Percentiles rank a stretch among this genome's conserved stretches.
Conservation (phyloP, 2,797 vertebrate genomes). For the Manis crassicaudata region DNA sequence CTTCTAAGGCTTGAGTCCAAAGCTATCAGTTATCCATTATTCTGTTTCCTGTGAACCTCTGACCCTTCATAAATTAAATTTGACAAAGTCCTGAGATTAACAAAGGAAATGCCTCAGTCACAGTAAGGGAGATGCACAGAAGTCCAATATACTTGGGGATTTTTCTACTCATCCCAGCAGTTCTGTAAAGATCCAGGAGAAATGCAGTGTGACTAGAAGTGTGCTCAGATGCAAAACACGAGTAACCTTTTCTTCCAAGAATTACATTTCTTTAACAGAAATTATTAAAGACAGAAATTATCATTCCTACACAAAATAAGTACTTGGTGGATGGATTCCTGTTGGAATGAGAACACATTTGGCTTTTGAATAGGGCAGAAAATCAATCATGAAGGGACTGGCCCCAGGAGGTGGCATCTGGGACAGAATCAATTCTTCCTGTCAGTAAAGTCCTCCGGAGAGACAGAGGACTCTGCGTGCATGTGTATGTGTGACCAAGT, state of each 20-base stretch:
- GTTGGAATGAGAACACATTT: background rate
- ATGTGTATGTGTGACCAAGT: background rate
- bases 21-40: background rate
- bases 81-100: slow-evolving; percentile 3
- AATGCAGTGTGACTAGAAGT: background rate
- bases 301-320: background rate
- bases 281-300: background rate
- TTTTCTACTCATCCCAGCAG: background rate
- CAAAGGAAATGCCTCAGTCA: slow-evolving; percentile 33
- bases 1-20: background rate
- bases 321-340: background rate
- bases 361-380: background rate
- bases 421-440: background rate
- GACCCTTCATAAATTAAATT: background rate
- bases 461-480: background rate
- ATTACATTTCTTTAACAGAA: background rate
- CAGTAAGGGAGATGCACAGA: background rate
- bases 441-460: background rate
- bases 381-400: background rate
- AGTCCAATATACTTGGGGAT: background rate
- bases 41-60: slow-evolving; percentile 32
- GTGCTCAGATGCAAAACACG: background rate
- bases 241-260: background rate
- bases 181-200: background rate
- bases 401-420: background rate